phyloP scores from a whole-genome alignment of 53 echinoderm and acorn worm species.

The Echinometra lucunter region DNA sequence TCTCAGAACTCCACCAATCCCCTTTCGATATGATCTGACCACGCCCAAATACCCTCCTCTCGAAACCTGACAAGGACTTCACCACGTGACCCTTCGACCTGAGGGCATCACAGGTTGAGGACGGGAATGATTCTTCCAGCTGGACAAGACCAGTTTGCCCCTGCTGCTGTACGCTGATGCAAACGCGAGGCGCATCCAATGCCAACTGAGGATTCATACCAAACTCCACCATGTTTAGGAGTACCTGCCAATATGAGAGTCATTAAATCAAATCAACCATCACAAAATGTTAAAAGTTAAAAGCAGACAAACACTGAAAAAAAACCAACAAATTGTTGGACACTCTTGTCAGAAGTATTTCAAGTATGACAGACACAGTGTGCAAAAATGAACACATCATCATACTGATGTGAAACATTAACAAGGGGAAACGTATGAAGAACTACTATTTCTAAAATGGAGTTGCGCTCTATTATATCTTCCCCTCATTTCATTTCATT shows the following conservation, averaged over 20 bases:
- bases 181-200: conserved; percentile 79
- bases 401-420: too few species aligned
- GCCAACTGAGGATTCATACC: conserved; percentile 91
- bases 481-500: too few species aligned
- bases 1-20: conserved; percentile 75
- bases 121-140: conserved; percentile 79
- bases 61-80: conserved; percentile 75
- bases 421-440: too few species aligned
- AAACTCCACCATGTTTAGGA: conserved; percentile 88
- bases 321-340: too few species aligned
- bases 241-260: conserved; percentile 67
- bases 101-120: conserved; percentile 65
- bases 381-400: too few species aligned
- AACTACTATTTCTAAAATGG: too few species aligned
- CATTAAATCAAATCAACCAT: too few species aligned
- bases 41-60: conserved; percentile 78
- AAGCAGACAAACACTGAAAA: too few species aligned
- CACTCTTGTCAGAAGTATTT: too few species aligned
- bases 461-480: too few species aligned
- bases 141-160: conserved; percentile 67
- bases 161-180: conserved; percentile 61
- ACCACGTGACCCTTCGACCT: conserved; percentile 79
- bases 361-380: too few species aligned
- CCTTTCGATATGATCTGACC: conserved; percentile 86
- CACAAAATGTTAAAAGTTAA: too few species aligned